Percentiles rank a stretch among this genome's conserved stretches.
Evolutionary conservation across 1,140 invertebrate species (phyloP).

Genomic region (Drosophila trapezifrons): DNA sequence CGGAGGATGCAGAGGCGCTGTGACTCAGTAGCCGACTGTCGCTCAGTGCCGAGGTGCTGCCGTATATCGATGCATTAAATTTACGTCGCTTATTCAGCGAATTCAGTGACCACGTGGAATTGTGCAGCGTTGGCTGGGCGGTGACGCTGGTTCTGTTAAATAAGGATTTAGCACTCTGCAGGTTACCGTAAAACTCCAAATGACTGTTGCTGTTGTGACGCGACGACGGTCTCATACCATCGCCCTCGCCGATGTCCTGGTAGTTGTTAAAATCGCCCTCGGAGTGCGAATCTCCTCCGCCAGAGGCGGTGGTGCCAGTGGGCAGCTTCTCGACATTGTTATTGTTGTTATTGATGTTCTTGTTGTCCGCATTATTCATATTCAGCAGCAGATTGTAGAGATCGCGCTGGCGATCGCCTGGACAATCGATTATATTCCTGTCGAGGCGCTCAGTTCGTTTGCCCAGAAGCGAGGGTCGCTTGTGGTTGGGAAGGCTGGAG

Average conservation of each 20-base stretch:
- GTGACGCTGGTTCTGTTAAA: constrained; percentile 46
- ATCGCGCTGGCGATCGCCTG: neutral
- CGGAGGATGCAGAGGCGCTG: constrained; percentile 20
- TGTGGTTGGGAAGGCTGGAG: constrained; percentile 30
- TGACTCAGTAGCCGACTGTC: constrained; percentile 77
- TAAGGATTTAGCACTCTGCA: constrained; percentile 77
- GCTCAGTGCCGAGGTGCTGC: constrained; percentile 79
- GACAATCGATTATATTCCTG: neutral
- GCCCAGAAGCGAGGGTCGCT: constrained; percentile 47
- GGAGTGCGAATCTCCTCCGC: constrained; percentile 43
- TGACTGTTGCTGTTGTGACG: constrained; percentile 55
- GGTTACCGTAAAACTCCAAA: constrained; percentile 72
- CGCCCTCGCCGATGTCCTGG: constrained; percentile 40
- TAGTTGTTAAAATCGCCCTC: constrained; percentile 34
- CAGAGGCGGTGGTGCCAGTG: neutral
- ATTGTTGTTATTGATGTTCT: constrained; percentile 44
- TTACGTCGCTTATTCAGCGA: constrained; percentile 66
- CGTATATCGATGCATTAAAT: constrained; percentile 82
- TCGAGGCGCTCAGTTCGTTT: constrained; percentile 13
- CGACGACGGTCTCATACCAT: constrained; percentile 12
- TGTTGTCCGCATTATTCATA: constrained; percentile 35
- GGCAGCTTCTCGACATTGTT: constrained; percentile 30
- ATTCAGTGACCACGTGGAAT: constrained; percentile 76
- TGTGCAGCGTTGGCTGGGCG: constrained; percentile 50
- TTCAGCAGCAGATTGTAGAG: constrained; percentile 14